Percentiles rank a stretch among this genome's conserved stretches.
Evolutionary conservation across 53 echinoderm and acorn worm genomes (phyloP).

Genomic region (Mesocentrotus franciscanus): DNA sequence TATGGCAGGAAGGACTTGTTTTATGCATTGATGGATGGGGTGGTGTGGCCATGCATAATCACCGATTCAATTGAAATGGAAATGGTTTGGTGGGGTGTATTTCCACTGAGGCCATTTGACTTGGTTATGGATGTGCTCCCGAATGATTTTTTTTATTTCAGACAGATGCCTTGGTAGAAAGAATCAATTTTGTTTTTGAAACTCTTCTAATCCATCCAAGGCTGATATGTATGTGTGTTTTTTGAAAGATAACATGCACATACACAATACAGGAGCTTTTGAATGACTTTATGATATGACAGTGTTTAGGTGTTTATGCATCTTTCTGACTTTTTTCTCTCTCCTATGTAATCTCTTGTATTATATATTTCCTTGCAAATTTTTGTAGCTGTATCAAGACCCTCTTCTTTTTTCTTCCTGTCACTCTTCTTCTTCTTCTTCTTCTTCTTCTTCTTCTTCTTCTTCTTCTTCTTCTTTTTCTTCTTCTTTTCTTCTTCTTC

Average conservation of each 20-base stretch:
- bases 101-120: not conserved
- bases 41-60: not conserved
- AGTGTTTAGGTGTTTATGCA: no score
- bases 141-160: no score
- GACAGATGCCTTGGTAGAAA: not conserved
- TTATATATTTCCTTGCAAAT: not conserved
- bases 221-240: not conserved
- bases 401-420: not conserved
- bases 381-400: not conserved
- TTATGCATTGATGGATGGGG: not conserved
- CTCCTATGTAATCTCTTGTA: not conserved
- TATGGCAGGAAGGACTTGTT: slow-evolving; percentile 2
- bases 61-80: slow-evolving; percentile 6
- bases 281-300: not conserved
- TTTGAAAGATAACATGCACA: no score
- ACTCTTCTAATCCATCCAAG: not conserved
- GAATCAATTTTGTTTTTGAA: not conserved
- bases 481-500: no score
- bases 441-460: no score
- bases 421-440: no score
- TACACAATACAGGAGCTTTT: not conserved
- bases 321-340: not conserved
- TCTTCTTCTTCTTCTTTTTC: no score
- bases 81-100: not conserved
- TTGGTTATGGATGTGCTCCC: not conserved